These are phyloP conservation scores for Chrysolina americana DNA, from an alignment of 2,888 invertebrate genomes.

Conservation along the genomic window DNA sequence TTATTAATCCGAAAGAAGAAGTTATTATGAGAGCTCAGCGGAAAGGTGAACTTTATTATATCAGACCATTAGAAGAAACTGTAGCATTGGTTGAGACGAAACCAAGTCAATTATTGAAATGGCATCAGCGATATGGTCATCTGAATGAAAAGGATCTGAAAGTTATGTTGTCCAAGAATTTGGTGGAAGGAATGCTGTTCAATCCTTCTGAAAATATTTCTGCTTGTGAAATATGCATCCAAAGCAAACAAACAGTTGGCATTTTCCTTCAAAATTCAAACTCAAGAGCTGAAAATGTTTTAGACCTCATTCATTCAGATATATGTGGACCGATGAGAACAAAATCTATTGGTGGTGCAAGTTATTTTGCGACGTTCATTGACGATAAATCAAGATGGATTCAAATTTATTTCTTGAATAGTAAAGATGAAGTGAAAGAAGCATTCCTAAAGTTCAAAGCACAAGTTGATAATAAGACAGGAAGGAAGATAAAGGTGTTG, in stretches of 20 bases:
- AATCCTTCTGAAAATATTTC: conserved; percentile 3
- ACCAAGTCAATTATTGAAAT: not conserved
- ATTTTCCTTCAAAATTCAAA: not conserved
- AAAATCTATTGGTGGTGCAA: not conserved
- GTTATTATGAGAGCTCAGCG: conserved; percentile 2
- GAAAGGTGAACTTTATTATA: not conserved
- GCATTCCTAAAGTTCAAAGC: not conserved
- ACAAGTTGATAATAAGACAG: not conserved
- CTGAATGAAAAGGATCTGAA: conserved; percentile 10
- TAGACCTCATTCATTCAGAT: conserved; percentile 2
- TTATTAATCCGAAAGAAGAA: not conserved
- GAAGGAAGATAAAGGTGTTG: not conserved
- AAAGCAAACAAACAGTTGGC: conserved; percentile 7
- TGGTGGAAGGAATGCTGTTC: not conserved
- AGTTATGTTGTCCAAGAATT: not conserved
- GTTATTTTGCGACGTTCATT: conserved; percentile 6
- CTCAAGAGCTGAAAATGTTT: not conserved
- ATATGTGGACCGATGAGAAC: conserved; percentile 17
- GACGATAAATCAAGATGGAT: conserved; percentile 13
- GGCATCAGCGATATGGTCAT: conserved; percentile 8
- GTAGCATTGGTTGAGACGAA: not conserved
- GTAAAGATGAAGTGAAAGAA: conserved; percentile 2
- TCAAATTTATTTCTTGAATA: not conserved
- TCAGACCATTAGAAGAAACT: not conserved
- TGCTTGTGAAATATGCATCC: not conserved